Conservation (phyloP, 2,888 invertebrate species). For the Cheilosia vernalis region DNA sequence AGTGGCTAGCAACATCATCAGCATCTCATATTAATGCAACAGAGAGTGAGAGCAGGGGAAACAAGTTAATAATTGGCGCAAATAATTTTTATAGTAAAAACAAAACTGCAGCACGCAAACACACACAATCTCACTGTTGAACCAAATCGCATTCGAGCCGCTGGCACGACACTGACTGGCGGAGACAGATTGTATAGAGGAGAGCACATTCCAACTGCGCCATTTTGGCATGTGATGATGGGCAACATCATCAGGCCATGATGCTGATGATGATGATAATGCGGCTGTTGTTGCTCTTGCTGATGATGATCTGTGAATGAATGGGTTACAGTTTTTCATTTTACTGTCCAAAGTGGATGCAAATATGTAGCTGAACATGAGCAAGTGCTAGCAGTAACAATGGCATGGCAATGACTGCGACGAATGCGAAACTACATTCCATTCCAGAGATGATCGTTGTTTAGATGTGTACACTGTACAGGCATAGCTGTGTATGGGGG, state of each 20-base stretch:
- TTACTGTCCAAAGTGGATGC: slow-evolving; percentile 44
- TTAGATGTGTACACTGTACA: slow-evolving; percentile 1
- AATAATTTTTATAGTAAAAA: slow-evolving; percentile 58
- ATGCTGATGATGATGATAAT: slow-evolving; percentile 18
- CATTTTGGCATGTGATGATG: slow-evolving; percentile 55
- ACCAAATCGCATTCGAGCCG: slow-evolving; percentile 32
- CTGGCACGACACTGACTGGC: slow-evolving; percentile 30
- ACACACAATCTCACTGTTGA: slow-evolving; percentile 38
- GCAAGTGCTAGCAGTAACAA: slow-evolving; percentile 47
- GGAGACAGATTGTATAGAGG: slow-evolving; percentile 51
- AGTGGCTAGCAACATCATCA: slow-evolving; percentile 35
- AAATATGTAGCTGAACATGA: slow-evolving; percentile 46
- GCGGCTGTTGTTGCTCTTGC: slow-evolving; percentile 14
- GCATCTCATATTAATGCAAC: slow-evolving; percentile 10
- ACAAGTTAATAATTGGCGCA: slow-evolving; percentile 58
- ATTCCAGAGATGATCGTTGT: slow-evolving; percentile 25
- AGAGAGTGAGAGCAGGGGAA: neutral
- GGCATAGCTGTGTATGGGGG: slow-evolving; percentile 17
- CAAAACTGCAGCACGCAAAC: slow-evolving; percentile 29
- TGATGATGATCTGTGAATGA: slow-evolving; percentile 53
- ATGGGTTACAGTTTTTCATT: slow-evolving; percentile 25
- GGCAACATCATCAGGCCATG: slow-evolving; percentile 26
- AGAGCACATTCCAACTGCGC: slow-evolving; percentile 26
- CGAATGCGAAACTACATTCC: slow-evolving; percentile 55
- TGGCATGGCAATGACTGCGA: slow-evolving; percentile 60